A percentile compares a stretch with the other conserved stretches of the same genome.
These are phyloP conservation scores for Eulithis testata DNA, from an alignment of 2,888 invertebrate species.

Conservation along the genomic window DNA sequence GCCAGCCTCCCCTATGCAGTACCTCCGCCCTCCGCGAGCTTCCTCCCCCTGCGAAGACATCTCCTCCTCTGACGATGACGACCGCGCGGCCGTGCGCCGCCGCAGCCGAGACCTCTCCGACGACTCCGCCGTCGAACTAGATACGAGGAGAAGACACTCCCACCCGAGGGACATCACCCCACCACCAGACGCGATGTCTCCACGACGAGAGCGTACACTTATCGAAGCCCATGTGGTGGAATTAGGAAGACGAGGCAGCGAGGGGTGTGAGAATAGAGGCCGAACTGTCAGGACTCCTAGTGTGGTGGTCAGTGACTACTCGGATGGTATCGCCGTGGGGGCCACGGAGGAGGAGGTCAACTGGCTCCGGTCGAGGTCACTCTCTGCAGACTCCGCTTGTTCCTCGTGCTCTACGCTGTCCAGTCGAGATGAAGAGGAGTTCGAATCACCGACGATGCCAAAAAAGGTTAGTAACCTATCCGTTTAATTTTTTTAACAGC, in stretches of 20 bases:
- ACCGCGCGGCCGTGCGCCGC: constrained; percentile 74
- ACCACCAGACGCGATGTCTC: constrained; percentile 73
- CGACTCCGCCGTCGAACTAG: constrained; percentile 84
- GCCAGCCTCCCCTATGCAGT: constrained; percentile 75
- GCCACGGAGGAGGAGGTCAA: constrained; percentile 77
- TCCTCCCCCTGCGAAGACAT: constrained; percentile 75
- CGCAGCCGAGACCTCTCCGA: constrained; percentile 78
- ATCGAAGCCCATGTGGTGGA: constrained; percentile 85
- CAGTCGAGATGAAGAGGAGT: constrained; percentile 88
- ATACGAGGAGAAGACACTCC: constrained; percentile 77
- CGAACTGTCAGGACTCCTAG: constrained; percentile 92
- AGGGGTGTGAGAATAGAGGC: constrained; percentile 77
- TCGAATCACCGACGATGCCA: constrained; percentile 73
- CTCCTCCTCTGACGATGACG: constrained; percentile 79
- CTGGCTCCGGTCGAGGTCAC: constrained; percentile 76
- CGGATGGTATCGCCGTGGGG: constrained; percentile 86
- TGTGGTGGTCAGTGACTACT: constrained; percentile 94
- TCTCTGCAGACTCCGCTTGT: constrained; percentile 89
- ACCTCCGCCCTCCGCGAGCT: constrained; percentile 74
- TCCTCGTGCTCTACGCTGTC: constrained; percentile 90
- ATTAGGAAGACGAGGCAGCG: constrained; percentile 79
- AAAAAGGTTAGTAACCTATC: constrained; percentile 74
- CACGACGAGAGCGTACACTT: constrained; percentile 71
- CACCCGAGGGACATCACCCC: constrained; percentile 74
- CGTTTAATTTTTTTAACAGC: neutral